Conservation (phyloP, 64 coral and sea anemone species). For the Cladopsammia gracilis region DNA sequence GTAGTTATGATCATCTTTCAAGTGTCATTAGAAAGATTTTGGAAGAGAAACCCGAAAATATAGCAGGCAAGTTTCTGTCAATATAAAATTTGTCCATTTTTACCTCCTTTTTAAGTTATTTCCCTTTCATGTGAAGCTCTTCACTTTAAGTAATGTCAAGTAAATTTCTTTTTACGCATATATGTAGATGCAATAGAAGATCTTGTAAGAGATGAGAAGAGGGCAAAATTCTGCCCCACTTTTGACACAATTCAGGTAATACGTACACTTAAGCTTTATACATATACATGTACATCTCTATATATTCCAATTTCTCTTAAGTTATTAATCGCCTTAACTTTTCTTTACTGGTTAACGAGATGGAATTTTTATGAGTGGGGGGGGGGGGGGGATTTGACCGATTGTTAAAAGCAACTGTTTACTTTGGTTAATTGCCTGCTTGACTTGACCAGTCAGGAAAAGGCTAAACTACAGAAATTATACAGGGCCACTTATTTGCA, state of each 20-base stretch:
- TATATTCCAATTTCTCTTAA: too few relatives aligned
- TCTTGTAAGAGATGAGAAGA: slow-evolving; percentile 91
- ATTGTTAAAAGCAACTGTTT: too few relatives aligned
- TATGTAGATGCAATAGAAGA: slow-evolving; percentile 87
- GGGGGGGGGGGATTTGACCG: too few relatives aligned
- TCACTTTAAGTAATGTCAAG: neutral
- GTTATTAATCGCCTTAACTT: too few relatives aligned
- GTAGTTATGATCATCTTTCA: slow-evolving; percentile 95
- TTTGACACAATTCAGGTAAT: slow-evolving; percentile 97
- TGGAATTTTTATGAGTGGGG: too few relatives aligned
- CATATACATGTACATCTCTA: too few relatives aligned
- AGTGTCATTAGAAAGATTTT: slow-evolving; percentile 82
- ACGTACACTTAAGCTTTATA: neutral
- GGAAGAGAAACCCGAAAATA: slow-evolving; percentile 76
- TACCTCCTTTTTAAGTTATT: neutral
- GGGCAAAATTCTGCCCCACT: slow-evolving; percentile 87
- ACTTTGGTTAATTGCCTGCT: too few relatives aligned
- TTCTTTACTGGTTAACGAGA: too few relatives aligned
- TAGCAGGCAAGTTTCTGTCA: slow-evolving; percentile 69
- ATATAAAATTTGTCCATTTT: neutral
- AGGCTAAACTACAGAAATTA: too few relatives aligned
- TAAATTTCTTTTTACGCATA: neutral
- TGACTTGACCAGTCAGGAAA: too few relatives aligned
- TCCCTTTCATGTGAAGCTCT: too few relatives aligned
- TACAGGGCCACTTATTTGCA: too few relatives aligned